Percentiles rank a stretch among this genome's conserved stretches.
These are phyloP conservation scores for Anarrhichthys ocellatus DNA, from an alignment of 2,113 vertebrate genomes.

Conservation along the genomic window DNA sequence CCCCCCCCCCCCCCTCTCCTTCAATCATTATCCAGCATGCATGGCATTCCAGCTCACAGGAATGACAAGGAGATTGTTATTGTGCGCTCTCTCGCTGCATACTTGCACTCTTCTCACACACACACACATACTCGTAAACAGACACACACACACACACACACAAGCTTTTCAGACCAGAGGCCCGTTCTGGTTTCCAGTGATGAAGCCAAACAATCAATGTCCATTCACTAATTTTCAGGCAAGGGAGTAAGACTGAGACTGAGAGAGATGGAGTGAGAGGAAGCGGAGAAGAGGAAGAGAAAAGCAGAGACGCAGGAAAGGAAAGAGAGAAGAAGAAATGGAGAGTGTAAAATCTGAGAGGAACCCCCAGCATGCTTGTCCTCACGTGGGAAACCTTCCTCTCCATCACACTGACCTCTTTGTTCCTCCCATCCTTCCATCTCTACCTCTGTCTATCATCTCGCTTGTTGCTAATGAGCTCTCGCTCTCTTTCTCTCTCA, in stretches of 20 bases:
- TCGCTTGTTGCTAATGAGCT: conserved; percentile 50
- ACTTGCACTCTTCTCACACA: conserved; percentile 73
- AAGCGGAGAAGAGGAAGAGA: conserved; percentile 1
- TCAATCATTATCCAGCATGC: conserved; percentile 82
- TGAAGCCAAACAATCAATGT: conserved; percentile 79
- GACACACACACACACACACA: conserved; percentile 42
- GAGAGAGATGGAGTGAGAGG: conserved; percentile 3
- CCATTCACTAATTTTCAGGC: conserved; percentile 71
- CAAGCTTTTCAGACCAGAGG: conserved; percentile 70
- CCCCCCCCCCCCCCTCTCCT: conserved; percentile 19
- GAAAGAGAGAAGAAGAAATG: not conserved
- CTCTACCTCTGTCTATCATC: conserved; percentile 28
- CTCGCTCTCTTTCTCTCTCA: conserved; percentile 60
- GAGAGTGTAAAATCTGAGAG: not conserved
- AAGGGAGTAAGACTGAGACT: conserved; percentile 25
- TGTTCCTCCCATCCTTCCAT: conserved; percentile 39
- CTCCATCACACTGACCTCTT: conserved; percentile 62
- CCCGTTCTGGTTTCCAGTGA: conserved; percentile 72
- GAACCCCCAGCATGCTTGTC: not conserved
- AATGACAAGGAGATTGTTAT: conserved; percentile 86
- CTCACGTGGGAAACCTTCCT: conserved; percentile 40
- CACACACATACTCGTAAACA: conserved; percentile 55
- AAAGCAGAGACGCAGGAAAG: not conserved
- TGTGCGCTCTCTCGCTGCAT: conserved; percentile 79
- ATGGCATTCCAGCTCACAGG: conserved; percentile 82